Conservation (phyloP, 2,888 invertebrate species). For the Microdon myrmicae region DNA sequence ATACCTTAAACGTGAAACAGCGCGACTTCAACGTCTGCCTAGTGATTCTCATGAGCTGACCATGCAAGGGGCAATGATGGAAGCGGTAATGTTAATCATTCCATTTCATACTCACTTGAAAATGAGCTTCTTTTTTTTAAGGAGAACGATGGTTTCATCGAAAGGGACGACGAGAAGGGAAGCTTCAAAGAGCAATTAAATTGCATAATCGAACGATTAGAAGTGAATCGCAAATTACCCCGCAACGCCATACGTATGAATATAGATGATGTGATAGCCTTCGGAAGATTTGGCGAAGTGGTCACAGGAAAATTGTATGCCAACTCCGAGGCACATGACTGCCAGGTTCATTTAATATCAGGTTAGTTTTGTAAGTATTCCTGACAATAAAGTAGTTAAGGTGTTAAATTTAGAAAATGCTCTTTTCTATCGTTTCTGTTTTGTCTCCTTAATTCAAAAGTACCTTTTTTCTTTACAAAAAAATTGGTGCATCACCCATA, state of each 20-base stretch:
- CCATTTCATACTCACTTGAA: not conserved
- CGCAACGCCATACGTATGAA: slow-evolving; percentile 78
- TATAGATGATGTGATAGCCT: slow-evolving; percentile 75
- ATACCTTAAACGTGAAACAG: slow-evolving; percentile 65
- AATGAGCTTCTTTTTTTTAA: slow-evolving; percentile 55
- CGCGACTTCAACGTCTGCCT: slow-evolving; percentile 55
- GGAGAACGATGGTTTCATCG: slow-evolving; percentile 82
- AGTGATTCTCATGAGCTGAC: slow-evolving; percentile 77
- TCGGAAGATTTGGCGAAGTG: slow-evolving; percentile 83
- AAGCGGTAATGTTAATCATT: slow-evolving; percentile 69
- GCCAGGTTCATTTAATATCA: slow-evolving; percentile 75
- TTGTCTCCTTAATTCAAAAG: too few species aligned
- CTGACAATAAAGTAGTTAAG: not conserved
- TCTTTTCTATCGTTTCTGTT: too few species aligned
- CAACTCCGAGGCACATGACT: slow-evolving; percentile 64
- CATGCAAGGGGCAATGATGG: slow-evolving; percentile 81
- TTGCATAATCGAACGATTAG: slow-evolving; percentile 72
- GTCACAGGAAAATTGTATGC: slow-evolving; percentile 75
- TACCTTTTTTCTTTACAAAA: too few species aligned
- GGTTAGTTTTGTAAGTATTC: slow-evolving; percentile 39
- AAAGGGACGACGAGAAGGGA: slow-evolving; percentile 80
- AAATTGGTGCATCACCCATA: too few species aligned
- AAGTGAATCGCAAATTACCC: slow-evolving; percentile 69
- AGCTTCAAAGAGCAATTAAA: slow-evolving; percentile 80
- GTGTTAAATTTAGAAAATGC: not conserved